Conservation (phyloP, 2,888 invertebrate species). For the Nycteola revayana region DNA sequence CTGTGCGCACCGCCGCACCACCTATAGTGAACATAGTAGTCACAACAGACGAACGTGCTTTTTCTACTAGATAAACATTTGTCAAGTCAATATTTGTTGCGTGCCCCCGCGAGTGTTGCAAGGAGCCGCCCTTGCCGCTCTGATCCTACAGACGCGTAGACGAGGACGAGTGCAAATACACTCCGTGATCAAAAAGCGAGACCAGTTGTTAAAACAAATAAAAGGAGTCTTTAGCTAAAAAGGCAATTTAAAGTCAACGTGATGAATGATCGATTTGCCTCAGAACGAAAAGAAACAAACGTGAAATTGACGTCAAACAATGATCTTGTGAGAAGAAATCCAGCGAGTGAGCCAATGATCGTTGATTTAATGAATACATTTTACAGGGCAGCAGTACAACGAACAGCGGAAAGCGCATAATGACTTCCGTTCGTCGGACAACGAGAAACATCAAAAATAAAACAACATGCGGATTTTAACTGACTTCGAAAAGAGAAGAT, state of each 20-base stretch:
- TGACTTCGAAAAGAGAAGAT: conserved; percentile 30
- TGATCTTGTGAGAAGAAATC: conserved; percentile 44
- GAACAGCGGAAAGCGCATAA: conserved; percentile 76
- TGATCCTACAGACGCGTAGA: conserved; percentile 36
- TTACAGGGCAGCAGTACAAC: conserved; percentile 66
- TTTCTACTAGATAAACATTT: conserved; percentile 68
- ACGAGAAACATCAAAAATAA: conserved; percentile 70
- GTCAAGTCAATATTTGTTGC: conserved; percentile 70
- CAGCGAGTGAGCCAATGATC: conserved; percentile 49
- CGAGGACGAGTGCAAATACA: conserved; percentile 26
- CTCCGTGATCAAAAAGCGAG: conserved; percentile 29
- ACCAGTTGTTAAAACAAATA: conserved; percentile 25
- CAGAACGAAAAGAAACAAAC: conserved; percentile 28
- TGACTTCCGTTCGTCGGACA: conserved; percentile 71
- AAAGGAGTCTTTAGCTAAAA: conserved; percentile 22
- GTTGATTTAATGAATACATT: conserved; percentile 76
- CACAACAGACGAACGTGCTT: conserved; percentile 63
- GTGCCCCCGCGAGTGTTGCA: conserved; percentile 57
- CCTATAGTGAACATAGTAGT: conserved; percentile 57
- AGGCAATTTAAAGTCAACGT: conserved; percentile 30
- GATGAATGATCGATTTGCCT: conserved; percentile 24
- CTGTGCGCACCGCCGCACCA: conserved; percentile 50
- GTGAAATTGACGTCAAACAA: conserved; percentile 42
- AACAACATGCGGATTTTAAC: conserved; percentile 42
- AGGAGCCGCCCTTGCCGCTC: conserved; percentile 45